Evolutionary conservation across 2,888 invertebrate species (phyloP), one percentile per base, ranked within the genome.

Genomic region (Agonum fuliginosum): DNA sequence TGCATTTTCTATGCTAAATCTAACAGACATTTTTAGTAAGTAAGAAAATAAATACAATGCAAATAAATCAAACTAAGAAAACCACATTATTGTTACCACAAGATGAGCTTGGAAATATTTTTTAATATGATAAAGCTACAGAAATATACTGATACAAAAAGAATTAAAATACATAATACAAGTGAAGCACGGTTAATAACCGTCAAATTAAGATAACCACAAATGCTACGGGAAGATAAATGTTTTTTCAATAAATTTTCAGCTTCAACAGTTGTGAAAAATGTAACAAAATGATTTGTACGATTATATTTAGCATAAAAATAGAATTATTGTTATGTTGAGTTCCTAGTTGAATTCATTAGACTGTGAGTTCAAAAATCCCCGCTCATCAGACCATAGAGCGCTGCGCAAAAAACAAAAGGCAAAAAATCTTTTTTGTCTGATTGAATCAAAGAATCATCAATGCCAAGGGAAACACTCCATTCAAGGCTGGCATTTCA

Each of bases 401-500:
- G 20, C n/a, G n/a, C 67, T 20, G 6, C 1, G 10, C 62, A 62
- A 62, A 62, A 62, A 62, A 62, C 30, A 30, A 34, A 30, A 37
- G 37, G 37, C 67, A 67, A 67, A 67, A 67, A 67, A 67, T 41
- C 24, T 41, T 67, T 67, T 67, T 67, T 41, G 67, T 41, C 4
- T 20, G 19, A 19, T 65, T 27, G 27, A 37, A 67, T 22, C 22
- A 34, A 34, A 30, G 17, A 24, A 41, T 27, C 14, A 12, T 6
- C 73, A 73, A 37, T 74, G 74, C 58, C 74, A 74, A 74, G 74
- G 74, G 27, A 58, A 46, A 71, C 43, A 46, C 19, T 65, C 14
- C 46, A 43, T 74, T 58, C 74, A 74, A 74, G 74, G 74, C 30
- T 74, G 48, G 22, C 20, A 71, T 27, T 70, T 46, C 46, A 70